Base-by-base conservation (phyloP, 2,113 vertebrate species). In the Gallinago undulata region DNA sequence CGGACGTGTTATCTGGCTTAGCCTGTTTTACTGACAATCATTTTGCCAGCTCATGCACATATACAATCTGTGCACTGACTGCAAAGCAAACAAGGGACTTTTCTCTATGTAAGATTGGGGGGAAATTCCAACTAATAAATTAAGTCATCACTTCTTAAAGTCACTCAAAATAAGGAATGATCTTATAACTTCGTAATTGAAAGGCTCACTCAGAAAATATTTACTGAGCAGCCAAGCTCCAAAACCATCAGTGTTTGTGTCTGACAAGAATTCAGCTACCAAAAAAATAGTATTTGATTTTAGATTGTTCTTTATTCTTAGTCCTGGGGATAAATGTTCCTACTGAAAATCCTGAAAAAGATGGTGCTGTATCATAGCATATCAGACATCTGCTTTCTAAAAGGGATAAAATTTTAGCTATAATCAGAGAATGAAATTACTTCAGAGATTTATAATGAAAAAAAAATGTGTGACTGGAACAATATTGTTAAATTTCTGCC, bases 301-400 rank as follows among this genome's bases (percentile, higher is more conserved):
- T 92, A 95, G 88, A 97, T 92, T 84, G 82, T 70, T 95, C 73
- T 96, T 97, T 97, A 93, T 43, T 93, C 75, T 82, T 62, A 79
- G 74, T 18, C 70, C 35, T 33, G 21, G 27, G 76, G 96, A 94
- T 66, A 96, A 76, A 92, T n/a, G 59, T 30, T 89, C 56, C 91
- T 82, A 80, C 69, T 25, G 18, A 84, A 53, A 63, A 30, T 41
- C n/a, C 90, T 90, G 83, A 90, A 95, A 97, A 96, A 43, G 62
- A 85, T 59, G 31, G 45, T 84, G 68, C 47, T 77, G 35, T 81
- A 56, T 53, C 25, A 63, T 13, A 59, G 50, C 33, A 25, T 63
- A 63, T 22, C 45, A 66, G 78, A 48, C 70, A 63, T 41, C 39
- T 56, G 25, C 53, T 95, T 94, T 89, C 91, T 47, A 31, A 19